Evolutionary conservation across 64 coral and sea anemone species (phyloP).

Genomic region (Montipora efflorescens): DNA sequence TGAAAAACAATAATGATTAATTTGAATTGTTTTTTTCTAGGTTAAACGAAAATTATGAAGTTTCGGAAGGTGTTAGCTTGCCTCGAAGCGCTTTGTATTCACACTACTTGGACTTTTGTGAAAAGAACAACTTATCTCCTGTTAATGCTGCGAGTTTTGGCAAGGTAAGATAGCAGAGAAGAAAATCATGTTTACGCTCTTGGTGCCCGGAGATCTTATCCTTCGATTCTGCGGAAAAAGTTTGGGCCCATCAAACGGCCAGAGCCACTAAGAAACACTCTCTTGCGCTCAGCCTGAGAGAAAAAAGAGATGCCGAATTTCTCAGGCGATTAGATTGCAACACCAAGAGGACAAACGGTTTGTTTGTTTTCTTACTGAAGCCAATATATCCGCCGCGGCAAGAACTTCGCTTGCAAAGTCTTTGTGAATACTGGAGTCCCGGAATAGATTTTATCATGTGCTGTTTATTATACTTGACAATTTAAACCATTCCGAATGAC

Average conservation of each 20-base stretch:
- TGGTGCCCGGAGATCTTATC: too few relatives aligned
- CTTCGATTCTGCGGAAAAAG: too few relatives aligned
- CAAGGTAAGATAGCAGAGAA: conserved; percentile 62
- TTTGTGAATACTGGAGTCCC: not conserved
- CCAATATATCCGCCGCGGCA: too few relatives aligned
- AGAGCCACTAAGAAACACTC: too few relatives aligned
- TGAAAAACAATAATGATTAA: not conserved
- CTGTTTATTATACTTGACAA: not conserved
- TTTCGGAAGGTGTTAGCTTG: conserved; percentile 92
- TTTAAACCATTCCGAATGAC: not conserved
- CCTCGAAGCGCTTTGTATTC: conserved; percentile 92
- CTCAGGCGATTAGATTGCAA: too few relatives aligned
- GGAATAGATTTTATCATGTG: not conserved
- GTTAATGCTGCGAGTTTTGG: conserved; percentile 99
- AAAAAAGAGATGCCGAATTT: too few relatives aligned
- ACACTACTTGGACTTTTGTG: conserved; percentile 98
- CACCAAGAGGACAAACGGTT: too few relatives aligned
- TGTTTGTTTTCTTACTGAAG: too few relatives aligned
- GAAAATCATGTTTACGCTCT: too few relatives aligned
- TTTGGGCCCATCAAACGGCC: too few relatives aligned
- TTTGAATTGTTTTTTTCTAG: conserved; percentile 17
- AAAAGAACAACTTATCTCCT: conserved; percentile 92
- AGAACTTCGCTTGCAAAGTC: too few relatives aligned
- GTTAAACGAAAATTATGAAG: conserved; percentile 99
- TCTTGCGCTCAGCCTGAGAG: too few relatives aligned